Percentiles rank a stretch among this genome's conserved stretches.
phyloP scores from a whole-genome alignment of 2,888 invertebrate genomes.

The Ramazzottius varieornatus region DNA sequence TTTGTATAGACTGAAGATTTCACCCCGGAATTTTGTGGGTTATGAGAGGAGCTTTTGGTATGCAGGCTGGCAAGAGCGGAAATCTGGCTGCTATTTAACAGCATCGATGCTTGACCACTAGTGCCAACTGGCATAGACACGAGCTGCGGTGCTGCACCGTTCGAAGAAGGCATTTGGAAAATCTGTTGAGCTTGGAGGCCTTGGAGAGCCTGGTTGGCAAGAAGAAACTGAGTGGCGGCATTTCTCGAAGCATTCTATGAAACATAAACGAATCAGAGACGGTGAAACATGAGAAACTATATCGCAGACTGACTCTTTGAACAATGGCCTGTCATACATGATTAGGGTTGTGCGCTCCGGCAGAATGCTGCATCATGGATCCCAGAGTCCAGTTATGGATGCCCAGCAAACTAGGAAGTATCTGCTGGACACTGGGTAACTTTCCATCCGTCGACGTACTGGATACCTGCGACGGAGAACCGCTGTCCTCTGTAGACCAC shows the following conservation, averaged over 20 bases:
- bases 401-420: neutral
- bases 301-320: too few species aligned
- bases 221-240: neutral
- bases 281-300: too few species aligned
- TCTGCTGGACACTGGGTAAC: neutral
- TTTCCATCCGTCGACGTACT: neutral
- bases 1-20: neutral
- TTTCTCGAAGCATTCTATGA: too few species aligned
- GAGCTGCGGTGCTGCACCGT: neutral
- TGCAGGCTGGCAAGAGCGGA: neutral
- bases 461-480: neutral
- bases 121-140: neutral
- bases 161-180: neutral
- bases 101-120: neutral
- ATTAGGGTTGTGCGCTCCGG: too few species aligned
- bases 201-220: neutral
- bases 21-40: neutral
- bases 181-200: neutral
- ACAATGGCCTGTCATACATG: too few species aligned
- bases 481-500: too few species aligned
- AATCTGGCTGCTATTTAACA: neutral
- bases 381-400: neutral
- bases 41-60: neutral
- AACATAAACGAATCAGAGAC: too few species aligned
- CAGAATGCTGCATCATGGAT: too few species aligned